phyloP scores from a whole-genome alignment of 2,113 vertebrate species.

The Cygnus buccinator region DNA sequence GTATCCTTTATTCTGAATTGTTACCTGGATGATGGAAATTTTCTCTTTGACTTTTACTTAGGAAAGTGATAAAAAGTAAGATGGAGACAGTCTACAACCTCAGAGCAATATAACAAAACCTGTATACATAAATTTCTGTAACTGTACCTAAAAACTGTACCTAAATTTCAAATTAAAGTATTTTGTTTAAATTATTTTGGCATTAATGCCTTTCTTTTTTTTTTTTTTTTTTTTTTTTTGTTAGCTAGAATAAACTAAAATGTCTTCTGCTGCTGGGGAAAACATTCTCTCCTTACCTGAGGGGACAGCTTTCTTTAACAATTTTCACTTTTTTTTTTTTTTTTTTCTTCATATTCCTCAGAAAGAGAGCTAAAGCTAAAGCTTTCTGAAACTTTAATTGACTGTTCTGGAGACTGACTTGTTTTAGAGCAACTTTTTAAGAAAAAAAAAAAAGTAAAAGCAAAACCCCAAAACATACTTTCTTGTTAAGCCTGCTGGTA shows the following conservation, averaged over 20 bases:
- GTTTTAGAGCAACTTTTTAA: background rate
- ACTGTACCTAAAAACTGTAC: background rate
- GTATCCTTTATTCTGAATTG: background rate
- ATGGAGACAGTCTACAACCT: background rate
- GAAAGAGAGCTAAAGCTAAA: background rate
- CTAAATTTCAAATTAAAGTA: background rate
- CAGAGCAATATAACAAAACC: background rate
- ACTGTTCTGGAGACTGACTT: background rate
- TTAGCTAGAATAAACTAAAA: background rate
- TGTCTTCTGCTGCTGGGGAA: background rate
- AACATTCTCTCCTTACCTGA: background rate
- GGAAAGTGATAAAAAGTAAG: background rate
- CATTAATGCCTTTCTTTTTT: no score
- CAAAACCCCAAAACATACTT: accelerated
- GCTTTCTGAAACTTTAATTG: background rate
- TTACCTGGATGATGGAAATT: background rate
- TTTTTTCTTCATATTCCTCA: background rate
- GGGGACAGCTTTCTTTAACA: background rate
- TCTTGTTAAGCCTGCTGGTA: background rate
- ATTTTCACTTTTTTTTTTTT: background rate
- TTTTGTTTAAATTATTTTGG: background rate
- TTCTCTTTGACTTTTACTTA: background rate
- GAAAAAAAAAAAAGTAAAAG: background rate
- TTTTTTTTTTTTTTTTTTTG: no score
- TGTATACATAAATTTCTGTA: background rate